These are phyloP conservation scores for Euclidia mi DNA, from an alignment of 2,888 invertebrate species.

Conservation along the genomic window DNA sequence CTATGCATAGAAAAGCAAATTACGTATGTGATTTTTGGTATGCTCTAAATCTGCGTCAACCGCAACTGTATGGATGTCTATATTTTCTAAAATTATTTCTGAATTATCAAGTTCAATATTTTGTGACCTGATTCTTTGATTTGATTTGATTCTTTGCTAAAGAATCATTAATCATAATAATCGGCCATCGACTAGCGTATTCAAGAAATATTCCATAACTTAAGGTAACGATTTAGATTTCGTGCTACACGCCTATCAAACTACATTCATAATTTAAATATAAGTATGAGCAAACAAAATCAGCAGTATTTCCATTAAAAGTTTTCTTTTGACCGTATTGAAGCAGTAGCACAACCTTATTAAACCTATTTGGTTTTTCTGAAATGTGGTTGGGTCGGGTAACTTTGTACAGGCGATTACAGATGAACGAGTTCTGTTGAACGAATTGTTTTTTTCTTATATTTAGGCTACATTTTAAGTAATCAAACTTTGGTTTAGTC, in stretches of 20 bases:
- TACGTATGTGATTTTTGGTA: too few species aligned
- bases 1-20: too few species aligned
- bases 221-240: slow-evolving; percentile 30
- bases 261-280: slow-evolving; percentile 34
- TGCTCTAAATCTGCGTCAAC: too few species aligned
- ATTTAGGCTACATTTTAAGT: background rate
- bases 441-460: slow-evolving; percentile 1
- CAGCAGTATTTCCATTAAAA: slow-evolving; percentile 12
- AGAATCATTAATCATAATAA: too few species aligned
- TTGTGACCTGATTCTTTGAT: too few species aligned
- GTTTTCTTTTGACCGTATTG: slow-evolving; percentile 13
- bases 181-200: slow-evolving; percentile 24
- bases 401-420: slow-evolving; percentile 4
- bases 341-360: slow-evolving; percentile 8
- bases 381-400: background rate
- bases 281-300: slow-evolving; percentile 35
- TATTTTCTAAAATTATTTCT: too few species aligned
- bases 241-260: slow-evolving; percentile 37
- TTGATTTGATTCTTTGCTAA: too few species aligned
- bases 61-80: too few species aligned
- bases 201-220: slow-evolving; percentile 27
- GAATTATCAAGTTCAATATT: too few species aligned
- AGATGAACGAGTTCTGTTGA: background rate
- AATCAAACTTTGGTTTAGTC: background rate
- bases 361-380: slow-evolving; percentile 1